Percentiles rank a stretch among this genome's conserved stretches.
These are phyloP conservation scores for Morone chrysops DNA, from an alignment of 2,113 vertebrate species.

Conservation along the genomic window DNA sequence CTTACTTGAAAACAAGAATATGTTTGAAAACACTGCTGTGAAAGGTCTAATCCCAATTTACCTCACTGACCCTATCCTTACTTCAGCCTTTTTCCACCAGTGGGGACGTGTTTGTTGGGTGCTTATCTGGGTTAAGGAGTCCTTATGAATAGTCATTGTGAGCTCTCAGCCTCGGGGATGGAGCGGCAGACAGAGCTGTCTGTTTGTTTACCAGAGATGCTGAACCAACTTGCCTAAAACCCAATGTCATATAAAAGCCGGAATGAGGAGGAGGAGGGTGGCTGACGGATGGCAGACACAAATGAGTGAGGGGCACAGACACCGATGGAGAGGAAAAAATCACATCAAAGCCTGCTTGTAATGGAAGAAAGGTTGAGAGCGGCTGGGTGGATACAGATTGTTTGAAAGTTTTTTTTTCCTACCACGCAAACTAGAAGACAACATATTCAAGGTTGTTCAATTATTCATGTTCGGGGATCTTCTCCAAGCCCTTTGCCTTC, in stretches of 20 bases:
- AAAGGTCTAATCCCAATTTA: not conserved
- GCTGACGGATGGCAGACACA: constrained; percentile 12
- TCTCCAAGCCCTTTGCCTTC: constrained; percentile 38
- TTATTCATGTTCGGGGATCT: constrained; percentile 69
- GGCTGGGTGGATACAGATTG: constrained; percentile 21
- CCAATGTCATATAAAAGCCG: constrained; percentile 25
- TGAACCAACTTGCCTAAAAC: constrained; percentile 32
- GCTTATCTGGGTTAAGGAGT: constrained; percentile 57
- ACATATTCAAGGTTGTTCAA: constrained; percentile 59
- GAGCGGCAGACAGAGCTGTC: constrained; percentile 31
- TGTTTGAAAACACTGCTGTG: not conserved
- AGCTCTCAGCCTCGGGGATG: constrained; percentile 47
- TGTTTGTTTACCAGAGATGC: constrained; percentile 56
- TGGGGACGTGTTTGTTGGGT: constrained; percentile 9
- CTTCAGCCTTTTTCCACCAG: not conserved
- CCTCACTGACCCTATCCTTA: not conserved
- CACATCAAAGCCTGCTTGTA: constrained; percentile 38
- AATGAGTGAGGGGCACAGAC: constrained; percentile 10
- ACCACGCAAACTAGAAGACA: constrained; percentile 39
- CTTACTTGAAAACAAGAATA: not conserved
- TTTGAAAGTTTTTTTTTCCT: constrained; percentile 29
- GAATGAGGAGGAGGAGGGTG: not conserved
- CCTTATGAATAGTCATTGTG: constrained; percentile 63
- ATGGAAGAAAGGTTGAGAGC: constrained; percentile 30
- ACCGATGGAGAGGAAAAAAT: not conserved